Base-by-base conservation (phyloP, 1,140 invertebrate genomes). In the Scaptomyza graminum region DNA sequence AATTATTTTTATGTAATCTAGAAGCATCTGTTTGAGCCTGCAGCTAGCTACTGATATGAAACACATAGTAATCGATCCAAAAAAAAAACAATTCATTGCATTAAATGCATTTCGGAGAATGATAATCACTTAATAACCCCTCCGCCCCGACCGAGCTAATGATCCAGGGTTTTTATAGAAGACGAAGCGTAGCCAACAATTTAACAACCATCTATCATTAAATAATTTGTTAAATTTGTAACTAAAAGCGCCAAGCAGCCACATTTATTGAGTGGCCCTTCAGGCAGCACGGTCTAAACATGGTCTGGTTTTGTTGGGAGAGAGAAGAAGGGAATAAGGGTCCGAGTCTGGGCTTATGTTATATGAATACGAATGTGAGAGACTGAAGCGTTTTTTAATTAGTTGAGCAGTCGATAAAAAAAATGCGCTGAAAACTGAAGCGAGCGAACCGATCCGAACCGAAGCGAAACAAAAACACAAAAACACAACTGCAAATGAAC, bases 181-280 rank as follows among this genome's bases (percentile, higher is more conserved):
- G 69, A 9, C 6, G 22, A 25, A 76, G 69, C 63, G 74, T 76
- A 67, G 62, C 63, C 57, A 59, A 65, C 82, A 83, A 88, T 83
- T 87, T 83, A 79, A 76, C 61, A 88, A 51, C 79, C 83, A 87
- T 87, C 83, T 87, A 87, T 87, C 83, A 87, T 87, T 87, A 87
- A 88, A 87, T 87, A 87, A 87, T 87, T 87, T 87, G 83, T 83
- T 87, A 70, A 87, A 79, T 87, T 84, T 79, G 47, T 74, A 66
- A 75, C 60, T 74, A 75, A 87, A 70, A 83, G 83, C 83, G 83
- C 83, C 83, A 76, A 51, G 59, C 56, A 70, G 34, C 31, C 15
- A 52, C 15, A n/a, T 37, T 13, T 16, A 62, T 39, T 15, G 43
- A 41, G 54, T 16, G 65, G 63, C 62, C 79, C 78, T 80, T 62